Evolutionary conservation across 2,888 invertebrate genomes (phyloP), one percentile per base, ranked within the genome.

Genomic region (Altica lythri): DNA sequence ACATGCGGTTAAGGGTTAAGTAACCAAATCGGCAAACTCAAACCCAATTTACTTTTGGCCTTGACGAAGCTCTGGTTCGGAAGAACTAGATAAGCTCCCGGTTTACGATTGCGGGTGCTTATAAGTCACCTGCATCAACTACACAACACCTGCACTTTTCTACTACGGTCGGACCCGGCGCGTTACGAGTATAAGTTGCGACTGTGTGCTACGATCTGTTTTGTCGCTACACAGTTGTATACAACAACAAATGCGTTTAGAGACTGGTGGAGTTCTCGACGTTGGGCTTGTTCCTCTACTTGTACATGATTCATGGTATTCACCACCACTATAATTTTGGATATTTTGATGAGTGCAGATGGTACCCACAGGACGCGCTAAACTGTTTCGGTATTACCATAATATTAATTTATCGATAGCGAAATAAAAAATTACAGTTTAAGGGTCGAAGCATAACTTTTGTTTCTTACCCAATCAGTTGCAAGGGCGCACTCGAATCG

Each of bases 71-170:
- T 40, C 10, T 40, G n/a, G 9, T 19, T 6, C 40, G 4, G 22
- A 40, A 40, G 40, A 40, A 40, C 22, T 40, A 19, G 17, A 19
- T 40, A 40, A 47, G 38, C 27, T 47, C 35, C 46, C 14, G 46
- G 27, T 13, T 38, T 47, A 29, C 30, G 30, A 18, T 13, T 18
- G 16, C 14, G 40, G 8, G 27, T 29, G 37, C 47, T 27, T 27
- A 38, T 37, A 37, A 47, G 47, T 47, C 38, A 47, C 47, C 47
- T 47, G 38, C 44, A 34, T 34, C 2, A 13, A 44, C 44, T 30
- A 30, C 46, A 47, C 46, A 27, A 47, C 46, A 47, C 46, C 46
- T 47, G 46, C 47, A 47, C 47, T 38, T 47, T 37, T 47, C n/a
- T n/a, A n/a, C n/a, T n/a, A n/a, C n/a, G n/a, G 22, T 12, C 2